Conservation (phyloP, 1,140 invertebrate species). For the Zaprionus inermis region DNA sequence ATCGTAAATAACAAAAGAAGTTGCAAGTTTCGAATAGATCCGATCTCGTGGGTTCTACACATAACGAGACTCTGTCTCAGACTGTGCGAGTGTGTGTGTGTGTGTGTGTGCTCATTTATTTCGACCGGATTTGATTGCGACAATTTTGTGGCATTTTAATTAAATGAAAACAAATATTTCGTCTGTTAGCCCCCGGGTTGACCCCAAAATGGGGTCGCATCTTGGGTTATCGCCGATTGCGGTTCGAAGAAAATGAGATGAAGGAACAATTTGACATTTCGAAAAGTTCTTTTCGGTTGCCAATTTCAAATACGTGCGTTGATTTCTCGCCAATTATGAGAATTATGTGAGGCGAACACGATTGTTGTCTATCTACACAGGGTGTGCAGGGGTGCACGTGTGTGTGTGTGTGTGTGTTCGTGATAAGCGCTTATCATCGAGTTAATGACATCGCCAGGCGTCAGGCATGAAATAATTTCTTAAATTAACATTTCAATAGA, state of each 20-base stretch:
- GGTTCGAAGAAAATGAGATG: background rate
- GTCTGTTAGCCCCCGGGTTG: constrained; percentile 21
- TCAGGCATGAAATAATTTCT: constrained; percentile 77
- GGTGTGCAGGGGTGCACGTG: constrained; percentile 1
- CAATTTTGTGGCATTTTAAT: constrained; percentile 26
- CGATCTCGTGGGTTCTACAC: background rate
- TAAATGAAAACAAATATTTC: constrained; percentile 45
- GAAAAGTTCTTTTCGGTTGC: constrained; percentile 11
- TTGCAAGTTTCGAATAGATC: background rate
- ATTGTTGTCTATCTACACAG: constrained; percentile 42
- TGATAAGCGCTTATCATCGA: constrained; percentile 68
- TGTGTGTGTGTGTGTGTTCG: constrained; percentile 6
- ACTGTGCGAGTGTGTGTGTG: background rate
- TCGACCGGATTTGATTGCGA: constrained; percentile 43
- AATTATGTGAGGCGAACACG: constrained; percentile 12
- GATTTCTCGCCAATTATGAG: constrained; percentile 63
- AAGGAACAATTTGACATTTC: background rate
- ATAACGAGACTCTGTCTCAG: background rate
- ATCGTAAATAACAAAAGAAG: constrained; percentile 23
- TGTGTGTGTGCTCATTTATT: constrained; percentile 11
- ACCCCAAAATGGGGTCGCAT: constrained; percentile 16
- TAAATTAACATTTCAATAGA: constrained; percentile 65
- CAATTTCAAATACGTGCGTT: constrained; percentile 30
- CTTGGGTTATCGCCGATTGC: constrained; percentile 42
- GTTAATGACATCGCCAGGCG: constrained; percentile 72